These are phyloP conservation scores for Hyles euphorbiae DNA, from an alignment of 1,140 invertebrate genomes.

Conservation along the genomic window DNA sequence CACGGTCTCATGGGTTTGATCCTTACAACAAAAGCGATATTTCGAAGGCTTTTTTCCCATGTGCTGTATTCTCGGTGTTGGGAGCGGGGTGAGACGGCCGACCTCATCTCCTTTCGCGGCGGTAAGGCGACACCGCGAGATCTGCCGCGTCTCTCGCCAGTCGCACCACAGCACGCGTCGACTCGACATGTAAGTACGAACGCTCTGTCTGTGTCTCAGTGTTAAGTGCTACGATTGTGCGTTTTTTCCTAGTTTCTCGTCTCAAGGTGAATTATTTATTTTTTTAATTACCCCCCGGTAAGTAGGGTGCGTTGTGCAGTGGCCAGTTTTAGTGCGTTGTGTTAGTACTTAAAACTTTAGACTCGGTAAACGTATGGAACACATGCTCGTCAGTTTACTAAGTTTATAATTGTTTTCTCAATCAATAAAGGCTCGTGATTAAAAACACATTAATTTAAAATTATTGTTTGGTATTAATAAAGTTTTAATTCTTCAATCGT, in stretches of 20 bases:
- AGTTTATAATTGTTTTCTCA: too few species aligned
- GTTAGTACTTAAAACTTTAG: too few species aligned
- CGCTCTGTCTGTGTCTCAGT: slow-evolving; percentile 49
- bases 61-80: slow-evolving; percentile 37
- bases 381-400: too few species aligned
- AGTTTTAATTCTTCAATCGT: too few species aligned
- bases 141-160: slow-evolving; percentile 44
- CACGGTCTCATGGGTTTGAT: slow-evolving; percentile 2
- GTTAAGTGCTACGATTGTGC: slow-evolving; percentile 46
- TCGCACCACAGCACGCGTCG: slow-evolving; percentile 73
- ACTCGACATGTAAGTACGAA: slow-evolving; percentile 73
- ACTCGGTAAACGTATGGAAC: too few species aligned
- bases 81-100: slow-evolving; percentile 44
- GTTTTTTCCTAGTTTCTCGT: slow-evolving; percentile 48
- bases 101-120: slow-evolving; percentile 64
- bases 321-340: background rate
- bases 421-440: too few species aligned
- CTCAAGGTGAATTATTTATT: slow-evolving; percentile 37
- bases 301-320: slow-evolving; percentile 39
- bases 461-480: too few species aligned
- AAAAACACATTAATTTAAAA: too few species aligned
- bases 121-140: slow-evolving; percentile 61
- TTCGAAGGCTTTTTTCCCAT: slow-evolving; percentile 31
- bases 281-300: slow-evolving; percentile 28
- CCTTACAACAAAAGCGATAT: slow-evolving; percentile 20